phyloP scores from a whole-genome alignment of 2,888 invertebrate species.

The Marasmarcha lunaedactyla region DNA sequence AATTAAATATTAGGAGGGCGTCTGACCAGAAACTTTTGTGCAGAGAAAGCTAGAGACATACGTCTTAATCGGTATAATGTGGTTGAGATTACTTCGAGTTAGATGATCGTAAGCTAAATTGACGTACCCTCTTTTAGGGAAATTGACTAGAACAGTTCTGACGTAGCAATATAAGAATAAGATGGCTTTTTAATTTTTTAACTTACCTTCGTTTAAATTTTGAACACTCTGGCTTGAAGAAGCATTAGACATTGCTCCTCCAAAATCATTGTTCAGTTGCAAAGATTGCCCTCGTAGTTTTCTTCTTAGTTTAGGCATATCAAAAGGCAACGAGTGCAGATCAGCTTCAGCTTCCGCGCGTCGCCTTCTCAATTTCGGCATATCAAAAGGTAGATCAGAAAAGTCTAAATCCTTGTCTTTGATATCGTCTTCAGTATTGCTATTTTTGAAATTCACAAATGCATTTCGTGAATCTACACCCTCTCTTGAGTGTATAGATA shows the following conservation, averaged over 20 bases:
- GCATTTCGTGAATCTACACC: slow-evolving; percentile 78
- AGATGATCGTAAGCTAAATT: slow-evolving; percentile 28
- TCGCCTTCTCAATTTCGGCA: slow-evolving; percentile 86
- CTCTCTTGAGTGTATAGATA: slow-evolving; percentile 86
- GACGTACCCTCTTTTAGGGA: slow-evolving; percentile 43
- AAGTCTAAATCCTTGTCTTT: slow-evolving; percentile 75
- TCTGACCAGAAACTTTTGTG: slow-evolving; percentile 40
- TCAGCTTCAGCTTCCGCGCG: slow-evolving; percentile 83
- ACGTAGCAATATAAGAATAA: too few relatives aligned
- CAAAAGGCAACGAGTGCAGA: slow-evolving; percentile 86
- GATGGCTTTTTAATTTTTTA: too few relatives aligned
- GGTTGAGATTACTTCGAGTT: slow-evolving; percentile 50
- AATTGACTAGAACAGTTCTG: slow-evolving; percentile 42
- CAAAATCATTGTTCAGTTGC: slow-evolving; percentile 74
- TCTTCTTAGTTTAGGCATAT: slow-evolving; percentile 89
- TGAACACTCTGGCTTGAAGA: slow-evolving; percentile 86
- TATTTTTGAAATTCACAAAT: slow-evolving; percentile 71
- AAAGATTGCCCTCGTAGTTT: slow-evolving; percentile 75
- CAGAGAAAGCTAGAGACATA: slow-evolving; percentile 53
- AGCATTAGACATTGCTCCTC: slow-evolving; percentile 80
- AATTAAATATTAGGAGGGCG: slow-evolving; percentile 63
- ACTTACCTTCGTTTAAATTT: slow-evolving; percentile 53
- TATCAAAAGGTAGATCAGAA: slow-evolving; percentile 87
- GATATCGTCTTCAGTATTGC: slow-evolving; percentile 62
- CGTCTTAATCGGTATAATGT: slow-evolving; percentile 65